phyloP scores from a whole-genome alignment of 2,888 invertebrate species.

The Oscheius sp. region DNA sequence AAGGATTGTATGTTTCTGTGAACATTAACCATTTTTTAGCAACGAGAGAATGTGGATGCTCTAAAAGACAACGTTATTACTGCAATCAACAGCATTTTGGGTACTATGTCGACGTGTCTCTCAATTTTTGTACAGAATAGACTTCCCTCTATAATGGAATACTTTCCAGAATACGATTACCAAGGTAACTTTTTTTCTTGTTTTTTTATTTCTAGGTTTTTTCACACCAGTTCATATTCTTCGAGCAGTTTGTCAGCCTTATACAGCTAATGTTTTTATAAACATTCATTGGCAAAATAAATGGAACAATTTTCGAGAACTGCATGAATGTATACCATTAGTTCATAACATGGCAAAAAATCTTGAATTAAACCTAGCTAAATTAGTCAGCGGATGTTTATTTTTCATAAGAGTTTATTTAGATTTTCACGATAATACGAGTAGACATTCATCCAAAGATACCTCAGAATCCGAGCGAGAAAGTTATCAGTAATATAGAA shows the following conservation, averaged over 20 bases:
- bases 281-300: background rate
- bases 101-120: background rate
- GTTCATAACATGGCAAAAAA: background rate
- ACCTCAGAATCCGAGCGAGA: background rate
- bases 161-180: background rate
- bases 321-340: background rate
- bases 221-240: background rate
- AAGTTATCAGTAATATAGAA: background rate
- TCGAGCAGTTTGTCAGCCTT: background rate
- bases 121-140: background rate
- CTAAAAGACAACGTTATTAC: background rate
- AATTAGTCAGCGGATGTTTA: background rate
- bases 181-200: background rate
- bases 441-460: background rate
- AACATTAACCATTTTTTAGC: background rate
- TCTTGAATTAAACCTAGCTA: background rate
- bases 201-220: no score
- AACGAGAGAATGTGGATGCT: background rate
- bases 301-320: background rate
- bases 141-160: background rate
- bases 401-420: background rate
- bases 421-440: background rate
- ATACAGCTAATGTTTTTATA: background rate
- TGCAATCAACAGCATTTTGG: background rate
- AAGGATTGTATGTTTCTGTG: no score